Percentiles rank a stretch among this genome's conserved stretches.
phyloP scores from a whole-genome alignment of 1,140 invertebrate species.

The Paralvinella palmiformis region DNA sequence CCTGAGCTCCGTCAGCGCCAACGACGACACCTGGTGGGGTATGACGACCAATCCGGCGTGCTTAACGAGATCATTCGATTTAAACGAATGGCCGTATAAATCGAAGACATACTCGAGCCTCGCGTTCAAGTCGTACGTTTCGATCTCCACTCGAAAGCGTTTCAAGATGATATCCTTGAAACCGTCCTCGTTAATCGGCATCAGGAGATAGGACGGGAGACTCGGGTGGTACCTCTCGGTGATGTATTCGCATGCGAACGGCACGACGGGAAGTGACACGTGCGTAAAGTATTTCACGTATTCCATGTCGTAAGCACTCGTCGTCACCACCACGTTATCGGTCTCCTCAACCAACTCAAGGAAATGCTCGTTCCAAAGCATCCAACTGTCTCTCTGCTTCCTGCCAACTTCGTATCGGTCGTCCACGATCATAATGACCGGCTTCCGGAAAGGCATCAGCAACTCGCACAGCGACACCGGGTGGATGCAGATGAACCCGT shows the following conservation, averaged over 20 bases:
- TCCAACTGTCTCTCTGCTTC: constrained; percentile 11
- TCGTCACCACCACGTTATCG: constrained; percentile 12
- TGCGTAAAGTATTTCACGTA: constrained; percentile 16
- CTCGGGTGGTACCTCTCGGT: neutral
- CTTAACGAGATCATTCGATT: constrained; percentile 13
- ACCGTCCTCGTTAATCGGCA: neutral
- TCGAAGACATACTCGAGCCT: neutral
- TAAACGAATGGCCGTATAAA: neutral
- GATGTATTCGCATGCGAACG: neutral
- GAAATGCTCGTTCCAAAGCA: constrained; percentile 16
- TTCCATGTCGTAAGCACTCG: constrained; percentile 18
- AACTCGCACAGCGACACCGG: constrained; percentile 19
- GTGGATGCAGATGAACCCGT: constrained; percentile 20
- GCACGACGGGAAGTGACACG: neutral
- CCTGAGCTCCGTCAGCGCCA: constrained; percentile 18
- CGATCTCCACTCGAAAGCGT: neutral
- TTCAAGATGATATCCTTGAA: neutral
- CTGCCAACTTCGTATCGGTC: constrained; percentile 20
- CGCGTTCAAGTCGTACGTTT: too few species aligned
- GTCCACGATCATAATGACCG: constrained; percentile 16
- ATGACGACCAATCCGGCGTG: constrained; percentile 20
- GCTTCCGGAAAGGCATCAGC: constrained; percentile 21
- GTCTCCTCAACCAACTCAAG: neutral
- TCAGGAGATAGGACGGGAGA: neutral
- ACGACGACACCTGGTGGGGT: constrained; percentile 17